These are phyloP conservation scores for Serranus cabrilla DNA, from an alignment of 2,797 vertebrate genomes.

Conservation along the genomic window DNA sequence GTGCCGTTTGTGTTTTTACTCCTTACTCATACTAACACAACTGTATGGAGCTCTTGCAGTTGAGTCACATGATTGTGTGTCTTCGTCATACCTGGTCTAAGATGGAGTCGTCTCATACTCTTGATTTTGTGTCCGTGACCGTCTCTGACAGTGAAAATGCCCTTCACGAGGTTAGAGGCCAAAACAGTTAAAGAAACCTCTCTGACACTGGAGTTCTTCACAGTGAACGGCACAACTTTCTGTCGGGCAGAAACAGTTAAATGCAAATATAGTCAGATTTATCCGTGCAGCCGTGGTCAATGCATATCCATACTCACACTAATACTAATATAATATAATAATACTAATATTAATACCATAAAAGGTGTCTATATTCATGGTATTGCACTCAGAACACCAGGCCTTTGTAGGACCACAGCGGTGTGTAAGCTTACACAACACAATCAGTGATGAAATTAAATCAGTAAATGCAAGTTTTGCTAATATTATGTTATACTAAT, in stretches of 20 bases:
- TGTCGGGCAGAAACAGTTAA: not conserved
- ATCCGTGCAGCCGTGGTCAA: not conserved
- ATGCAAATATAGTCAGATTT: not conserved
- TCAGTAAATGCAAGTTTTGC: too few species aligned
- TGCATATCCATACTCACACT: too few species aligned
- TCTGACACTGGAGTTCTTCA: constrained; percentile 79
- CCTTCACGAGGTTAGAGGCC: constrained; percentile 36
- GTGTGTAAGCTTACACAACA: not conserved
- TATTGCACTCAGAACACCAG: not conserved
- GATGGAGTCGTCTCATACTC: constrained; percentile 48
- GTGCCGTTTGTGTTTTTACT: not conserved
- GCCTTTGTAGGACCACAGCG: not conserved
- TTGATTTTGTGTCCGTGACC: constrained; percentile 47
- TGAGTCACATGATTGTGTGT: constrained; percentile 5
- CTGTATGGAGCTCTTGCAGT: too few species aligned
- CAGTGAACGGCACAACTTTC: constrained; percentile 55
- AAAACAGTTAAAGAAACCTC: constrained; percentile 76
- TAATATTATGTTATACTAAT: too few species aligned
- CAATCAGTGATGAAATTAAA: not conserved
- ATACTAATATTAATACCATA: not conserved
- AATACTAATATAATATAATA: too few species aligned
- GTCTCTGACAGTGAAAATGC: constrained; percentile 76
- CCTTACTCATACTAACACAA: constrained; percentile 1
- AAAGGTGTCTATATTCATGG: not conserved
- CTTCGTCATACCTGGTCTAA: constrained; percentile 80